Evolutionary conservation across 1,140 invertebrate genomes (phyloP), one percentile per base, ranked within the genome.

Genomic region (Bombus pascuorum): DNA sequence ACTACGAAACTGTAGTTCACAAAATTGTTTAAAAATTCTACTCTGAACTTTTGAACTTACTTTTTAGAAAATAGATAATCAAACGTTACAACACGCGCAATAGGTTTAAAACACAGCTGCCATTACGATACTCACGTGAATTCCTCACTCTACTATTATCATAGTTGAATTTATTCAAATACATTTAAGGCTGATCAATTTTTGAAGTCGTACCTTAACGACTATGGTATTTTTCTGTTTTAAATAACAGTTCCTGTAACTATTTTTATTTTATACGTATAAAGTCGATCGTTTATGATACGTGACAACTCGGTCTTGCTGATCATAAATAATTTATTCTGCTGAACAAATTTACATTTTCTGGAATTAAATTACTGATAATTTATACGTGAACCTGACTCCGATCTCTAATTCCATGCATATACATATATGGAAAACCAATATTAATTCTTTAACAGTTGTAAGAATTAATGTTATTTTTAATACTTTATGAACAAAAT

Each of bases 101-200:
- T 74, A 86, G 62, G 65, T 82, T 74, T 66, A 72, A 44, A 65
- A 53, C 78, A 78, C 53, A 86, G 39, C 80, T 62, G 62, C 37
- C 32, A 22, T 74, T 22, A 34, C 57, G 25, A 37, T 44, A 73
- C 4, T 37, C 22, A 15, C 47, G 25, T 5, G 28, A 62, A 12
- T 37, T 12, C 34, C 37, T 84, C 62, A 47, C 2, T 37, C 22
- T 5, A 44, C 6, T 25, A 53, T 68, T 66, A 66, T 34, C 39
- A 62, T 25, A 10, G 25, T 47, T 79, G 5, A 79, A 68, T 34
- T 12, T 47, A 42, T 44, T 18, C 3, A 1, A 22, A 32, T 47
- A 4, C 4, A 22, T 13, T 10, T 1, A 15, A 39, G 15, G 53
- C 3, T 13, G 34, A 71, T n/a, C 47, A 22, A 57, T 65, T 34